Conservation (phyloP, 2,113 vertebrate species). For the Trinectes maculatus region DNA sequence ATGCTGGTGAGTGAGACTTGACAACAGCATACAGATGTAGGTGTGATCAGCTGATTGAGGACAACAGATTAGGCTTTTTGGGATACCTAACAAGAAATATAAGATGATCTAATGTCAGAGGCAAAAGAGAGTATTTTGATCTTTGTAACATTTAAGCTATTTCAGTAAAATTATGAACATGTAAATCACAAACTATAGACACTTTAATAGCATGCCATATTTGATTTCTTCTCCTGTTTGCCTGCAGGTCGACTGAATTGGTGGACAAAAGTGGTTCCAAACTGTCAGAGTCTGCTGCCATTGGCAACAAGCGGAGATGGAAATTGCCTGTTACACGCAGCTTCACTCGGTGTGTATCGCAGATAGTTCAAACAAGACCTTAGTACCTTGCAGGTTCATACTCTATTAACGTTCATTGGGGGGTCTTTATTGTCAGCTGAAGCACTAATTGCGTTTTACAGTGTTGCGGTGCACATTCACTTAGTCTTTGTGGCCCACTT, state of each 20-base stretch:
- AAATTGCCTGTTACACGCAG: slow-evolving; percentile 95
- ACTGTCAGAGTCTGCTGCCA: slow-evolving; percentile 91
- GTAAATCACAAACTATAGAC: too few relatives aligned
- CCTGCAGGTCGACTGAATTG: slow-evolving; percentile 93
- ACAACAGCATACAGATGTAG: too few relatives aligned
- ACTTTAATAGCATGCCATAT: not conserved
- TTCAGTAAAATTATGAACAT: too few relatives aligned
- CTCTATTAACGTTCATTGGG: slow-evolving; percentile 47
- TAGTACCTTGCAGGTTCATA: not conserved
- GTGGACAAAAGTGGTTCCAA: slow-evolving; percentile 92
- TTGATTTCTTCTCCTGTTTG: not conserved
- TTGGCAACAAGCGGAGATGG: slow-evolving; percentile 95
- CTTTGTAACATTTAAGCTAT: too few relatives aligned
- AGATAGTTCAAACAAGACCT: slow-evolving; percentile 35
- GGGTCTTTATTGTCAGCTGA: slow-evolving; percentile 40
- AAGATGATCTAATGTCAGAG: too few relatives aligned
- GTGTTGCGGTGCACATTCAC: slow-evolving; percentile 22
- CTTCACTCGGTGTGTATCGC: slow-evolving; percentile 89
- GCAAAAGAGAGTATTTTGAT: too few relatives aligned
- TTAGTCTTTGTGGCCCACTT: slow-evolving; percentile 36
- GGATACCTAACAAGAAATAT: too few relatives aligned
- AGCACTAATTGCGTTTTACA: slow-evolving; percentile 57
- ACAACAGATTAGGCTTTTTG: too few relatives aligned
- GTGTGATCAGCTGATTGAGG: too few relatives aligned
- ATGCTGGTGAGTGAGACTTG: slow-evolving; percentile 84